Percentiles rank a stretch among this genome's conserved stretches.
Evolutionary conservation across 2,888 invertebrate genomes (phyloP).

Genomic region (Eupithecia inturbata): DNA sequence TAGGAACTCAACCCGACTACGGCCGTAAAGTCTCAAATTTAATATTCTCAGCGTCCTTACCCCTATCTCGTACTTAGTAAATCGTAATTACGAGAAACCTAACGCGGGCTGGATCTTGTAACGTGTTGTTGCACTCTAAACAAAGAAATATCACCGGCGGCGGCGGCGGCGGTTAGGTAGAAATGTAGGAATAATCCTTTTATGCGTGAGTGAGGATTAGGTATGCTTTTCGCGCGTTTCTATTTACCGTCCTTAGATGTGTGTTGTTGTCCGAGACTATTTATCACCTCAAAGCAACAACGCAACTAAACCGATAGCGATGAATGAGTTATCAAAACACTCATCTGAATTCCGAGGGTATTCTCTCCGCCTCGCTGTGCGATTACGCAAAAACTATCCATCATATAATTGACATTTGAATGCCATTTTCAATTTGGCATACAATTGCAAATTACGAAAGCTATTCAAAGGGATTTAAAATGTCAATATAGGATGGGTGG

Average conservation of each 20-base stretch:
- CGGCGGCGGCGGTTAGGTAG: not conserved
- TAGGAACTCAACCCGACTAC: slow-evolving; percentile 26
- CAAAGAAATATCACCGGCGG: too few relatives aligned
- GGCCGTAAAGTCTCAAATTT: slow-evolving; percentile 33
- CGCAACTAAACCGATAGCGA: not conserved
- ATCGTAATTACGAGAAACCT: slow-evolving; percentile 35
- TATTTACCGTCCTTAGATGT: too few relatives aligned
- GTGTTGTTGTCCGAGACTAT: too few relatives aligned
- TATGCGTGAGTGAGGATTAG: not conserved
- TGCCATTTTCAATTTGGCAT: too few relatives aligned
- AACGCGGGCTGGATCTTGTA: slow-evolving; percentile 24
- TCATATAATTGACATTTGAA: too few relatives aligned
- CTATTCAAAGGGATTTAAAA: too few relatives aligned
- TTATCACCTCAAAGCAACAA: too few relatives aligned
- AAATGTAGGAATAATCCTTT: not conserved
- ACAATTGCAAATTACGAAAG: too few relatives aligned
- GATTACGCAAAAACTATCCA: too few relatives aligned
- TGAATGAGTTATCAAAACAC: not conserved
- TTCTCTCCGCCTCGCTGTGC: too few relatives aligned
- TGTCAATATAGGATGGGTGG: too few relatives aligned
- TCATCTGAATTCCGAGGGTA: not conserved
- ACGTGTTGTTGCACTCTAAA: slow-evolving; percentile 21
- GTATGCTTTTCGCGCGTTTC: not conserved
- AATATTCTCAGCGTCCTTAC: slow-evolving; percentile 32
- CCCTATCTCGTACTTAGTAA: slow-evolving; percentile 34